Conservation (phyloP, 2,888 invertebrate genomes). For the Odontothrips loti region DNA sequence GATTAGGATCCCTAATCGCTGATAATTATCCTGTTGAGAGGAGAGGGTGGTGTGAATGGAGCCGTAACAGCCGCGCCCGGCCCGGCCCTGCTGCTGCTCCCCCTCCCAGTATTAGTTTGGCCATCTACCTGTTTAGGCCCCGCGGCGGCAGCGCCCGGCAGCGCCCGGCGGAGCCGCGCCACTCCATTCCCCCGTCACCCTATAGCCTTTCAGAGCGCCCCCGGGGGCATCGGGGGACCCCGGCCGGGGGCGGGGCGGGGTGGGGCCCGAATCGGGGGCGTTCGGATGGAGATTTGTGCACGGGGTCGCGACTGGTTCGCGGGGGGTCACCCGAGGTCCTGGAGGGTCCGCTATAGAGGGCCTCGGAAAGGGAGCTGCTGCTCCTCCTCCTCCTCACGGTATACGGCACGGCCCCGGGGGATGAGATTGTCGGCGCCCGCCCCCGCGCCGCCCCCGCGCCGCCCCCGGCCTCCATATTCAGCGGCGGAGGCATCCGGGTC, state of each 20-base stretch:
- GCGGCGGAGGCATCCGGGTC: no score
- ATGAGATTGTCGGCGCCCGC: no score
- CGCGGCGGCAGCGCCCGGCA: background rate
- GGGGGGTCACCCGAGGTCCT: background rate
- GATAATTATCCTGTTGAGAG: constrained; percentile 23
- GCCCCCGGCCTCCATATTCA: no score
- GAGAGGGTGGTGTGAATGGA: constrained; percentile 22
- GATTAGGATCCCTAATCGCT: constrained; percentile 22
- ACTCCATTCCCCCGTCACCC: background rate
- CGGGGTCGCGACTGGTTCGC: background rate
- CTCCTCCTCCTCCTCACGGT: background rate
- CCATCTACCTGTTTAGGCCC: constrained; percentile 13
- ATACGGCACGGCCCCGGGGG: background rate
- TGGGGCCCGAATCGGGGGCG: background rate
- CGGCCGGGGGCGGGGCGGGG: no score
- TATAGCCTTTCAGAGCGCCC: no score
- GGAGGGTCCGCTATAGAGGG: background rate
- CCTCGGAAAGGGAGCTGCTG: background rate
- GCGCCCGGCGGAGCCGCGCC: no score
- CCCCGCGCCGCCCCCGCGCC: no score
- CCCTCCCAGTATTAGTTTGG: background rate
- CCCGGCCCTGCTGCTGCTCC: background rate
- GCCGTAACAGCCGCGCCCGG: background rate
- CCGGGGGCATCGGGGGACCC: no score
- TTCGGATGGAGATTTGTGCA: background rate